Conservation (phyloP, 2,113 vertebrate genomes). For the Cyphomyrus discorhynchus region DNA sequence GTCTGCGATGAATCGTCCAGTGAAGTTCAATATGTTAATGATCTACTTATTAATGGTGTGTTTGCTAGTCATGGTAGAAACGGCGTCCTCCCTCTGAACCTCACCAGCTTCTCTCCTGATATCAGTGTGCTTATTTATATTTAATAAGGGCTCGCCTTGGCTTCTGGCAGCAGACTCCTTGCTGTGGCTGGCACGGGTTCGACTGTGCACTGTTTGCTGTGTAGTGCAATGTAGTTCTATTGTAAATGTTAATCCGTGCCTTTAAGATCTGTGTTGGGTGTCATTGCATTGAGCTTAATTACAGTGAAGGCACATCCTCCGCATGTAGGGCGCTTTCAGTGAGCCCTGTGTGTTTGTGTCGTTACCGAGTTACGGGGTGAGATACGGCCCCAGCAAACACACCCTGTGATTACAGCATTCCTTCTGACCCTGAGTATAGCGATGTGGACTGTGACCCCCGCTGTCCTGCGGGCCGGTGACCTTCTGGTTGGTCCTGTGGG, state of each 20-base stretch:
- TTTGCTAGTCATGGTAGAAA: not conserved
- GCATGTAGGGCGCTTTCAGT: not conserved
- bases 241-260: not conserved
- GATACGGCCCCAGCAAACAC: not conserved
- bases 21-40: not conserved
- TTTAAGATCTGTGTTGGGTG: not conserved
- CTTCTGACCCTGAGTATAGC: not conserved
- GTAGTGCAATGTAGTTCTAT: not conserved
- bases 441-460: not conserved
- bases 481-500: not conserved
- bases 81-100: constrained; percentile 13
- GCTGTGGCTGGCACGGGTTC: not conserved
- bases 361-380: not conserved
- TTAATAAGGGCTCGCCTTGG: not conserved
- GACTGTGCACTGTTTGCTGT: not conserved
- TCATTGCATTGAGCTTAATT: not conserved
- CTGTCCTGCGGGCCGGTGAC: not conserved
- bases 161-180: not conserved
- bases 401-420: not conserved
- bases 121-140: not conserved
- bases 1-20: not conserved
- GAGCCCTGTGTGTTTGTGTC: not conserved
- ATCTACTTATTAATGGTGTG: not conserved
- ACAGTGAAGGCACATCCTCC: not conserved
- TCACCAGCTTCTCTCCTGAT: not conserved